Evolutionary conservation across 2,888 invertebrate genomes (phyloP), one percentile per base, ranked within the genome.

Genomic region (Cataglyphis albicans): DNA sequence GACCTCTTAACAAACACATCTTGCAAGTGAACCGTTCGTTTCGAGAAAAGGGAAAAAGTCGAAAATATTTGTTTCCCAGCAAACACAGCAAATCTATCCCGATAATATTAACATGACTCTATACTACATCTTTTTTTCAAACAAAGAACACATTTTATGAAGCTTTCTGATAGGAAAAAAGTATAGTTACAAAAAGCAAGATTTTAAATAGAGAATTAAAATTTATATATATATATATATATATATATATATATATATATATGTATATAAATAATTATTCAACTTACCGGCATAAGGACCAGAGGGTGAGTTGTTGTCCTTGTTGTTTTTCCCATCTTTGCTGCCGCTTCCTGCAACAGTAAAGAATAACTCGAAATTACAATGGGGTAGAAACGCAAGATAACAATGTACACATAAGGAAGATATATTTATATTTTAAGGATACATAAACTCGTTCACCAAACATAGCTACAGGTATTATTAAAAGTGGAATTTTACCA

Each of bases 241-340:
- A 25, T 25, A 25, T 25, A 25, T 25, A 25, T 7, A 15, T 44
- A 25, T 29, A 35, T 18, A 12, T 32, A 5, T 6, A 32, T 35
- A 25, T n/a, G n/a, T n/a, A n/a, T n/a, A n/a, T n/a, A n/a, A n/a
- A n/a, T 55, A 21, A 35, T 15, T 44, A 3, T 52, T n/a, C 10
- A 29, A 93, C 94, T 94, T 88, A 94, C 94, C 92, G 85, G 94
- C 92, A 88, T 94, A 96, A 94, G 96, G 96, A 82, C 96, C 96
- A 87, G 97, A 97, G 68, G 97, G 96, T 80, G 97, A 96, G 83
- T 97, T 96, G 88, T 96, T 96, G 94, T 97, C 97, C 95, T 97
- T 97, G 94, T 95, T 96, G 94, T 95, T 96, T 94, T 97, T 96
- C 89, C 95, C 95, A 93, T 96, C 96, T 95, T 96, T 97, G 93